phyloP scores from a whole-genome alignment of 2,888 invertebrate genomes.

The Pollenia labialis region DNA sequence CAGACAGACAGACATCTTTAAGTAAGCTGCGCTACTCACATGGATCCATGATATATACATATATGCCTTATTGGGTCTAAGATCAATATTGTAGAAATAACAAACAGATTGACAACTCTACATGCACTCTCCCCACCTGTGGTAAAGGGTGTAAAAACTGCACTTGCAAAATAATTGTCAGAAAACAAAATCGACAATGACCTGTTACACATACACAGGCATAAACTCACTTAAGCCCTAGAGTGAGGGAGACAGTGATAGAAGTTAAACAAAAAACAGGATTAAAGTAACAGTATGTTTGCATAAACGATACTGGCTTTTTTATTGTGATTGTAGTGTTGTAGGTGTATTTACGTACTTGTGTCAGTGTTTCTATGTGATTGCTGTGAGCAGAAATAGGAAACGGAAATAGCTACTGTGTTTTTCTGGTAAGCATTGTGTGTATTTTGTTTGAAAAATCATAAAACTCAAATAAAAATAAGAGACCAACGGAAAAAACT shows the following conservation, averaged over 20 bases:
- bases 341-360: not conserved
- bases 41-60: too few species aligned
- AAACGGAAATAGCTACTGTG: constrained; percentile 66
- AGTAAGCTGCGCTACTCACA: too few species aligned
- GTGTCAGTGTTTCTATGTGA: constrained; percentile 33
- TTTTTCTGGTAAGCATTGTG: constrained; percentile 48
- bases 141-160: not conserved
- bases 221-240: not conserved
- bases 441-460: constrained; percentile 47
- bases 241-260: not conserved
- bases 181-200: constrained; percentile 70
- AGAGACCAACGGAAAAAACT: not conserved
- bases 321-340: not conserved
- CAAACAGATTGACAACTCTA: too few species aligned
- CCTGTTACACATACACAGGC: constrained; percentile 63
- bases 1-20: too few species aligned
- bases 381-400: constrained; percentile 68
- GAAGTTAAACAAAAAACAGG: constrained; percentile 25
- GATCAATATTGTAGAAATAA: too few species aligned
- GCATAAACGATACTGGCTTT: constrained; percentile 44
- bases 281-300: constrained; percentile 55
- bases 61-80: too few species aligned
- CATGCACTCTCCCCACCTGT: not conserved
- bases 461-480: constrained; percentile 47
- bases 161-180: constrained; percentile 69